phyloP scores from a whole-genome alignment of 1,140 invertebrate species.

The Drosophila triauraria region DNA sequence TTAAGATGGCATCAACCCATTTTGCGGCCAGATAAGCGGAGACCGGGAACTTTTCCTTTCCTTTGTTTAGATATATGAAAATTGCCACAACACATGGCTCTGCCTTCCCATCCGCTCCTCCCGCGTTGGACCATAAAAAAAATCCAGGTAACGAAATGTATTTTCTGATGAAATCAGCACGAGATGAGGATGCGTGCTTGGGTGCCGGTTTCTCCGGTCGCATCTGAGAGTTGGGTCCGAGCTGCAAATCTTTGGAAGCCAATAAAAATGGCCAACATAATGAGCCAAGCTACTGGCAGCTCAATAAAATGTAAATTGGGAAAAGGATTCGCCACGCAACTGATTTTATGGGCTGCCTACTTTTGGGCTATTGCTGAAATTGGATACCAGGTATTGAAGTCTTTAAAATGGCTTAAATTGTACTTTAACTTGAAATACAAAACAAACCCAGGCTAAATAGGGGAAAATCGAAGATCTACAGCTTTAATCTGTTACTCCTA shows the following conservation, averaged over 20 bases:
- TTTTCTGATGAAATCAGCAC: conserved; percentile 81
- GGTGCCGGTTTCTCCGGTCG: conserved; percentile 12
- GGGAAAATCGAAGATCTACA: too few relatives aligned
- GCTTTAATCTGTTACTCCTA: too few relatives aligned
- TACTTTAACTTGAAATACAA: background rate
- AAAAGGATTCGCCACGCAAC: conserved; percentile 22
- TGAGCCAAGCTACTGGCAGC: conserved; percentile 44
- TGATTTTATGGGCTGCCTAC: conserved; percentile 33
- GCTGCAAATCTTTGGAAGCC: conserved; percentile 73
- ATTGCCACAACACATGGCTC: conserved; percentile 34
- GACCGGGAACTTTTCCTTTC: conserved; percentile 20
- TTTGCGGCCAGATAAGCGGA: conserved; percentile 60
- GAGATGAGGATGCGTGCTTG: conserved; percentile 37
- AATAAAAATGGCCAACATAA: conserved; percentile 78
- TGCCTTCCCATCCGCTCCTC: too few relatives aligned
- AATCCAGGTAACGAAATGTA: conserved; percentile 77
- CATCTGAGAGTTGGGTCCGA: conserved; percentile 37
- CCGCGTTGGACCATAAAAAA: conserved; percentile 45
- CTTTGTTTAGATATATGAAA: conserved; percentile 52
- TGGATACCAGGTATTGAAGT: background rate
- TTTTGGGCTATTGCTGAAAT: background rate
- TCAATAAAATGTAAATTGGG: conserved; percentile 76
- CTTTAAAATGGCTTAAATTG: background rate
- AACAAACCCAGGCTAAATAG: too few relatives aligned
- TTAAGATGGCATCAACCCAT: conserved; percentile 62